phyloP scores from a whole-genome alignment of 2,797 vertebrate genomes.

The Lagothrix lagotricha region DNA sequence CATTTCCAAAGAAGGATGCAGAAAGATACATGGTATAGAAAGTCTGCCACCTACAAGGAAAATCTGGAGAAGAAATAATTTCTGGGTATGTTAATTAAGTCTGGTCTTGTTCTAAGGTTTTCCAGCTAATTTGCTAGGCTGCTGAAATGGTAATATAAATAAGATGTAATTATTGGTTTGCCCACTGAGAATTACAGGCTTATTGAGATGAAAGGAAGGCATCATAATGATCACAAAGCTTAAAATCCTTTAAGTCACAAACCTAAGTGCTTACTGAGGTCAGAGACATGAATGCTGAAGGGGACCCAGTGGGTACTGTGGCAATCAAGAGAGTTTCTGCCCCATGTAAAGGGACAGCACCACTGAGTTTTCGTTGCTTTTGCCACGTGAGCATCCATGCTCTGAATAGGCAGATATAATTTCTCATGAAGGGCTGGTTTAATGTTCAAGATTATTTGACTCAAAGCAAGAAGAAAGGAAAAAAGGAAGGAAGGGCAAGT shows the following conservation, averaged over 20 bases:
- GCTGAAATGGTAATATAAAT: not conserved
- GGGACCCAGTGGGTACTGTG: fast-evolving
- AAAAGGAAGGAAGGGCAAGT: not conserved
- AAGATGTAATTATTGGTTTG: slow-evolving; percentile 51
- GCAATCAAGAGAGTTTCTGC: fast-evolving
- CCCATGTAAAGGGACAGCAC: fast-evolving
- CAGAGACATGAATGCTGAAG: not conserved
- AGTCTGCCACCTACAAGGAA: slow-evolving; percentile 31
- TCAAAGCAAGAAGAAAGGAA: not conserved
- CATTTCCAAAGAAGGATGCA: not conserved
- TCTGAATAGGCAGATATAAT: not conserved
- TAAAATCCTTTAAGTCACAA: not conserved
- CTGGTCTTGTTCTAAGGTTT: slow-evolving; percentile 66
- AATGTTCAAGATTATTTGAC: not conserved
- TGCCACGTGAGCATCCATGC: not conserved
- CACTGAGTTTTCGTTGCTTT: not conserved
- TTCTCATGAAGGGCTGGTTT: not conserved
- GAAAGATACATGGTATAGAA: not conserved
- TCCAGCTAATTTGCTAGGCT: slow-evolving; percentile 33
- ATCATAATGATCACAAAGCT: not conserved
- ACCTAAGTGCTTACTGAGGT: not conserved
- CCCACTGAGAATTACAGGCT: slow-evolving; percentile 60
- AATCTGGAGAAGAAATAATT: not conserved
- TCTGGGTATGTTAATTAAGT: slow-evolving; percentile 45
- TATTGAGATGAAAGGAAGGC: slow-evolving; percentile 34